Percentiles rank a stretch among this genome's conserved stretches.
phyloP scores from a whole-genome alignment of 1,140 invertebrate genomes.

The Nomia melanderi region DNA sequence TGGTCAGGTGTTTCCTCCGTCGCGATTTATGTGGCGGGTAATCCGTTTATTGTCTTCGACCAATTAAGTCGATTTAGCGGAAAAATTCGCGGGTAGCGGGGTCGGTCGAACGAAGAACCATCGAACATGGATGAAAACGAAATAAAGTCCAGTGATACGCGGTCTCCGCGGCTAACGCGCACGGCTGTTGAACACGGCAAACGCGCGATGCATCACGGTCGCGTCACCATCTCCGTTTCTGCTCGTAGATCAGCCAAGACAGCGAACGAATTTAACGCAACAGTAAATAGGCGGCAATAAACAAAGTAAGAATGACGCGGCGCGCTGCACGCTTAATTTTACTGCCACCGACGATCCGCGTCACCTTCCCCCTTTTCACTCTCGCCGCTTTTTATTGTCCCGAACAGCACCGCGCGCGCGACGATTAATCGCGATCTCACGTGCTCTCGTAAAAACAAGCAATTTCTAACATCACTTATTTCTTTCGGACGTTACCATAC shows the following conservation, averaged over 20 bases:
- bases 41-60: neutral
- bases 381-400: neutral
- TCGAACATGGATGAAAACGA: neutral
- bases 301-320: slow-evolving; percentile 19
- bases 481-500: too few relatives aligned
- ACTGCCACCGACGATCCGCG: neutral
- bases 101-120: neutral
- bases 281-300: neutral
- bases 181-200: slow-evolving; percentile 1
- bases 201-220: slow-evolving; percentile 5
- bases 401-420: neutral
- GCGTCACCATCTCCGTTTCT: slow-evolving; percentile 1
- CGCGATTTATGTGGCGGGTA: too few relatives aligned
- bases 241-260: slow-evolving; percentile 15
- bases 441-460: neutral
- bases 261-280: slow-evolving; percentile 9
- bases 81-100: neutral
- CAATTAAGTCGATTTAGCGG: neutral
- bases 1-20: too few relatives aligned
- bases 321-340: neutral
- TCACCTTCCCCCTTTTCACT: too few relatives aligned
- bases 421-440: slow-evolving; percentile 6
- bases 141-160: slow-evolving; percentile 6
- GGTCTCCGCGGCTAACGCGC: too few relatives aligned
- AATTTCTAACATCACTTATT: too few relatives aligned